Evolutionary conservation across 2,888 invertebrate species (phyloP).

Genomic region (Autographa pulchrina): DNA sequence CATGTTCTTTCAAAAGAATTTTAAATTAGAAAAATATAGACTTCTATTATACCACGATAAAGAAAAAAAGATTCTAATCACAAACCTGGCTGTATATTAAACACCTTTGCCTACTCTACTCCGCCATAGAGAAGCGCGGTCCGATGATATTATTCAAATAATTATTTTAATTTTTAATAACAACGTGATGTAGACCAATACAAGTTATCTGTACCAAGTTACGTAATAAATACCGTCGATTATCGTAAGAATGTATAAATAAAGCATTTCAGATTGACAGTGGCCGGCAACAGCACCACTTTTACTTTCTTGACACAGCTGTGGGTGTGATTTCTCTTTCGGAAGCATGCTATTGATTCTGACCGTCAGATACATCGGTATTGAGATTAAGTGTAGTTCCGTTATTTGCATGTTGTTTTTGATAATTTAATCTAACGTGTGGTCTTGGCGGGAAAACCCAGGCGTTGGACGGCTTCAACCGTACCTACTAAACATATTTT

Average conservation of each 20-base stretch:
- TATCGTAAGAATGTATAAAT: conserved; percentile 59
- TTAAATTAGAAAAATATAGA: not conserved
- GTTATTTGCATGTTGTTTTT: conserved; percentile 46
- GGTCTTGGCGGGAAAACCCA: not conserved
- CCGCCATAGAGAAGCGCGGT: not conserved
- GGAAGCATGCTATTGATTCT: conserved; percentile 54
- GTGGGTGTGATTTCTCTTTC: conserved; percentile 79
- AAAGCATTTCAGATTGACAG: conserved; percentile 65
- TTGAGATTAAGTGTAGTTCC: conserved; percentile 28
- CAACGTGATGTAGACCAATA: not conserved
- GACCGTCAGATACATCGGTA: conserved; percentile 39
- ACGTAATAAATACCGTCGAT: conserved; percentile 45
- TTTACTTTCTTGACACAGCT: conserved; percentile 79
- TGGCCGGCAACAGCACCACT: conserved; percentile 66
- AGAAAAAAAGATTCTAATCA: not conserved
- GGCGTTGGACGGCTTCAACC: not conserved
- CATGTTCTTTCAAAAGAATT: not conserved
- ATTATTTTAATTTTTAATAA: not conserved
- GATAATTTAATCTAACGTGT: not conserved
- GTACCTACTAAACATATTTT: too few relatives aligned
- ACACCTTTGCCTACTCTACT: conserved; percentile 1
- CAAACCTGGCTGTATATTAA: conserved; percentile 1
- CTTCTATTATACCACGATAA: not conserved
- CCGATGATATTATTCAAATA: not conserved
- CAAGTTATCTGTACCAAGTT: conserved; percentile 30